Percentiles rank a stretch among this genome's conserved stretches.
Evolutionary conservation across 1,140 invertebrate genomes (phyloP).

Genomic region (Branchinecta lynchi): DNA sequence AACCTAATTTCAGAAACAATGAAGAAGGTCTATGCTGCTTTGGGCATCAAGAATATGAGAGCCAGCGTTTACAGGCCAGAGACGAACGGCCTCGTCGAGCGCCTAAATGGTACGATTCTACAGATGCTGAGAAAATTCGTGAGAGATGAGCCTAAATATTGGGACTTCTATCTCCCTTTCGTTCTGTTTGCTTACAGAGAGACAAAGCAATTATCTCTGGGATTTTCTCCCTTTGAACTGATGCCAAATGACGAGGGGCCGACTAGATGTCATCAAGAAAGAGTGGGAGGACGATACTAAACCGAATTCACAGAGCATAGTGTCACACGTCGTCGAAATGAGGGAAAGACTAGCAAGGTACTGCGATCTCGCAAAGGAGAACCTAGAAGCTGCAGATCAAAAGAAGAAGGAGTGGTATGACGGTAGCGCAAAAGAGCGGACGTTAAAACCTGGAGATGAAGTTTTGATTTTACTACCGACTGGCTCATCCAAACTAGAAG

Average conservation of each 20-base stretch:
- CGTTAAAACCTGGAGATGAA: background rate
- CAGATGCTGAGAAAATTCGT: constrained; percentile 9
- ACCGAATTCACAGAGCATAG: no score
- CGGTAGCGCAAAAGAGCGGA: background rate
- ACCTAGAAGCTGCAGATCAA: background rate
- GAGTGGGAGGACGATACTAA: background rate
- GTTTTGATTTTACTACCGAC: background rate
- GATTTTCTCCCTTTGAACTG: background rate
- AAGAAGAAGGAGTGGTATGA: background rate
- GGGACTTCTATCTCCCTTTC: background rate
- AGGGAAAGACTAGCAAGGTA: background rate
- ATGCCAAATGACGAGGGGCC: background rate
- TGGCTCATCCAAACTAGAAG: background rate
- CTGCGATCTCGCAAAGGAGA: background rate
- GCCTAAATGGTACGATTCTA: background rate
- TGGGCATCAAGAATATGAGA: background rate
- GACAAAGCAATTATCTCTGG: background rate
- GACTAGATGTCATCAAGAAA: background rate
- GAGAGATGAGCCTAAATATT: background rate
- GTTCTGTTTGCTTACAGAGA: constrained; percentile 1
- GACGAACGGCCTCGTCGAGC: background rate
- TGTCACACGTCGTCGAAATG: background rate
- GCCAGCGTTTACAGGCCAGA: background rate
- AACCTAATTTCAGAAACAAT: no score
- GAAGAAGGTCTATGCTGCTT: no score